Conservation (phyloP, 1,140 invertebrate species). For the Globodera rostochiensis region DNA sequence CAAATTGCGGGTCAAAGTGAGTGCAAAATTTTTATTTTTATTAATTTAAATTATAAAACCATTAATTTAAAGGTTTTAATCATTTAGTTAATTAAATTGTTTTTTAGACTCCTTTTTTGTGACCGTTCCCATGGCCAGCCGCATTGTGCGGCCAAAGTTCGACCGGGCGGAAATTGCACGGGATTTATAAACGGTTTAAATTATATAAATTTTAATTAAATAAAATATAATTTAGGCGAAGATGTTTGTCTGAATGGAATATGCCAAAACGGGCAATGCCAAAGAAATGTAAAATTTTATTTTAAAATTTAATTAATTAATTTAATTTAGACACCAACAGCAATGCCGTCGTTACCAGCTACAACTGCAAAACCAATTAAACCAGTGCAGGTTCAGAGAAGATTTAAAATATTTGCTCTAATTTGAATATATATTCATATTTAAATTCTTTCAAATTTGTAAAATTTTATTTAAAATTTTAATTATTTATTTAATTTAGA, state of each 20-base stretch:
- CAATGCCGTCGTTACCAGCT: no score
- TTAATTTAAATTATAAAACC: background rate
- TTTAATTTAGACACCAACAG: no score
- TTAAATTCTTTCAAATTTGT: background rate
- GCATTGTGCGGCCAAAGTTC: constrained; percentile 59
- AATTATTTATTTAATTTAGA: no score
- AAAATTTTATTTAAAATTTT: background rate
- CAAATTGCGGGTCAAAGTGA: constrained; percentile 75
- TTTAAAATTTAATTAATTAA: no score
- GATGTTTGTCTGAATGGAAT: constrained; percentile 12
- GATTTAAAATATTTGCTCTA: no score
- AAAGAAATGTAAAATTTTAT: background rate
- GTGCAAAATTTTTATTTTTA: no score
- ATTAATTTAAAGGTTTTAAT: background rate
- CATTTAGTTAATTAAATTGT: background rate
- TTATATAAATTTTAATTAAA: no score
- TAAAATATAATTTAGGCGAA: constrained; percentile 31
- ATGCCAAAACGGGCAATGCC: constrained; percentile 36
- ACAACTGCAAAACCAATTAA: no score
- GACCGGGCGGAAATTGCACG: constrained; percentile 45
- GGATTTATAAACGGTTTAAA: constrained; percentile 17
- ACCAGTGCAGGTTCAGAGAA: no score
- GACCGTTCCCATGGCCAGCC: constrained; percentile 49
- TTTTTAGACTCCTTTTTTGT: constrained; percentile 57
- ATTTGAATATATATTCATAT: no score